These are phyloP conservation scores for Platynereis dumerilii DNA, from an alignment of 2,888 invertebrate species.

Conservation along the genomic window DNA sequence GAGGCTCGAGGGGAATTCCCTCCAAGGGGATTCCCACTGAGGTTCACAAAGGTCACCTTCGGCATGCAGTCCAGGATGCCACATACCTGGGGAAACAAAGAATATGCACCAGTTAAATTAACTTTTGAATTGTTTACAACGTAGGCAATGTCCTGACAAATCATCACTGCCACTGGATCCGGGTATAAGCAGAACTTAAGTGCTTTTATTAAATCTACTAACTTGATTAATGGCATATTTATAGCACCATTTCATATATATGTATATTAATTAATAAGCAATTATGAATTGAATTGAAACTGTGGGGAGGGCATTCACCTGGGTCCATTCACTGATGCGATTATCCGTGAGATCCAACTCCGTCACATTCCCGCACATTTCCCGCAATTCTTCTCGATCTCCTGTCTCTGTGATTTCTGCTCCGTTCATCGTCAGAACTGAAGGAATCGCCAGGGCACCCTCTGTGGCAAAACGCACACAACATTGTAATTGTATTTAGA, in stretches of 20 bases:
- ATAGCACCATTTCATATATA: no score
- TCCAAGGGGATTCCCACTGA: constrained; percentile 80
- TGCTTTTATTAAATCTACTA: no score
- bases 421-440: neutral
- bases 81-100: constrained; percentile 75
- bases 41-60: constrained; percentile 85
- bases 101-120: no score
- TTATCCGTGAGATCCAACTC: neutral
- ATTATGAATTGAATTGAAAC: no score
- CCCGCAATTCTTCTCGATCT: neutral
- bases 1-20: neutral
- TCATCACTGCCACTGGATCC: no score
- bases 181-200: no score
- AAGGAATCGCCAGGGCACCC: neutral
- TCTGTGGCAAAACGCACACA: neutral
- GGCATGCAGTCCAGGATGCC: constrained; percentile 87
- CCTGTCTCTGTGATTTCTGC: neutral
- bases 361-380: neutral
- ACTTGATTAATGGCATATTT: no score
- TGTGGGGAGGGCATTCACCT: no score
- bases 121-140: no score
- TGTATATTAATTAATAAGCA: no score
- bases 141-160: no score
- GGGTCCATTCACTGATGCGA: neutral
- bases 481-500: no score